Conservation (phyloP, 2,797 vertebrate genomes). For the Lepilemur ruficaudatus region DNA sequence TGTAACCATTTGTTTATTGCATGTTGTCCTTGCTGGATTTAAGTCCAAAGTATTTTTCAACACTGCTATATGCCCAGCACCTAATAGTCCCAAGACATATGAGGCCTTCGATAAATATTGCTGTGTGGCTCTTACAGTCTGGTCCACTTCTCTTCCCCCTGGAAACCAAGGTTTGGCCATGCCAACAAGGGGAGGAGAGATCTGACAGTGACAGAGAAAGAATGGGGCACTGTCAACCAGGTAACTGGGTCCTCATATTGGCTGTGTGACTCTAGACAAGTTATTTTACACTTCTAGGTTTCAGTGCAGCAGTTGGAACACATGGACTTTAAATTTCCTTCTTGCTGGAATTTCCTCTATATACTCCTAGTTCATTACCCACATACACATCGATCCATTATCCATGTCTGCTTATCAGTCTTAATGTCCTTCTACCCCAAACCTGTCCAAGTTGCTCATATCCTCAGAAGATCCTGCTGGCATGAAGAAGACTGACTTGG, state of each 20-base stretch:
- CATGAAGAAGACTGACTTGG: background rate
- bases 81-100: background rate
- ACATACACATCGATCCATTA: background rate
- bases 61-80: background rate
- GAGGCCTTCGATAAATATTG: background rate
- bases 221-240: background rate
- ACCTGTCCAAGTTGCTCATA: background rate
- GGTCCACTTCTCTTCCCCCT: background rate
- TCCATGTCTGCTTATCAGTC: background rate
- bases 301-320: background rate
- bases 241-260: background rate
- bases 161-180: background rate
- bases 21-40: background rate
- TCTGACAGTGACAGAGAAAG: background rate
- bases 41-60: background rate
- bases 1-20: background rate
- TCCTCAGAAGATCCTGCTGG: background rate
- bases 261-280: background rate
- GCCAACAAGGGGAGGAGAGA: background rate
- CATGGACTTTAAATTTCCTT: background rate
- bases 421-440: background rate
- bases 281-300: background rate
- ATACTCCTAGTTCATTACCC: background rate
- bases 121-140: background rate
- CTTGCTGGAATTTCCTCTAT: background rate